These are phyloP conservation scores for Coregonus suidteri DNA, from an alignment of 2,797 vertebrate genomes.

Conservation along the genomic window DNA sequence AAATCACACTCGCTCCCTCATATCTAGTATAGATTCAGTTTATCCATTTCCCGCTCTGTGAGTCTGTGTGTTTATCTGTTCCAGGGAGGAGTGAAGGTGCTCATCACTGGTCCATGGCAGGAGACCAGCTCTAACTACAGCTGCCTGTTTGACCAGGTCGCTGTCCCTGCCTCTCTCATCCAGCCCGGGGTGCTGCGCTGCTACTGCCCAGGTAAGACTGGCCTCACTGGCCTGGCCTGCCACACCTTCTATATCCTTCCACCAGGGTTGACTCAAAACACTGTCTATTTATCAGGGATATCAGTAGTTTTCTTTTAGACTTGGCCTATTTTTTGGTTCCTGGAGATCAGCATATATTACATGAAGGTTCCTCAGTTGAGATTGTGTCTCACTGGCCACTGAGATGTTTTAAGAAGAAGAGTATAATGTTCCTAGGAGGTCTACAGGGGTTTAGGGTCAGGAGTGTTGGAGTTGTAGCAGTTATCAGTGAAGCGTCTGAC, in stretches of 20 bases:
- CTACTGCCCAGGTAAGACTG: constrained; percentile 95
- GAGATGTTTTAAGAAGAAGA: neutral
- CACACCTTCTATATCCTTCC: neutral
- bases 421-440: neutral
- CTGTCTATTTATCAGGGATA: neutral
- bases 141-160: constrained; percentile 99
- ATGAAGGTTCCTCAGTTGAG: too few species aligned
- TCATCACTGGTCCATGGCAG: constrained; percentile 98
- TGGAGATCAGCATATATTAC: too few species aligned
- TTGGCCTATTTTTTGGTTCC: too few species aligned
- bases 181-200: constrained; percentile 97
- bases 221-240: neutral
- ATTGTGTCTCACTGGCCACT: too few species aligned
- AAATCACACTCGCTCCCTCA: neutral
- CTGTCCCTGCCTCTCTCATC: constrained; percentile 96
- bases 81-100: constrained; percentile 97
- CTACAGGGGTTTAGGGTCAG: neutral
- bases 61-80: constrained; percentile 29
- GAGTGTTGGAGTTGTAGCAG: neutral
- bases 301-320: neutral
- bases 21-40: constrained; percentile 9
- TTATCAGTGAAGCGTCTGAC: neutral
- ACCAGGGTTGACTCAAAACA: neutral
- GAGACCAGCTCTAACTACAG: constrained; percentile 97
- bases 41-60: neutral